These are phyloP conservation scores for Schizopygopsis pylzovi DNA, from an alignment of 2,797 vertebrate species.

Conservation along the genomic window DNA sequence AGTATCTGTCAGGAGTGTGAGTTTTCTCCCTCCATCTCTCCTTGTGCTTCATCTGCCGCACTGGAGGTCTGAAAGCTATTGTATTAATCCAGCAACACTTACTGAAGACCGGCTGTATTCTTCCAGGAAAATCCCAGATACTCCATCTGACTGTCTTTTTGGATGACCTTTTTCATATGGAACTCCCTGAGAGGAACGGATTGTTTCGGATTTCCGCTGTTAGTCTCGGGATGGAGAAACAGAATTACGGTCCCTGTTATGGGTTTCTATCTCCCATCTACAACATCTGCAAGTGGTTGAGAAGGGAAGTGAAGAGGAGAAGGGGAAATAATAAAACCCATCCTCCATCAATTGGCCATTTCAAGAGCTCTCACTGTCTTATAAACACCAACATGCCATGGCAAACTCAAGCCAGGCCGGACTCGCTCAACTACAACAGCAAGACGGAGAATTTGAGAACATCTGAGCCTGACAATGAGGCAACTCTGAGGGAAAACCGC, in stretches of 20 bases:
- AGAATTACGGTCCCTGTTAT: slow-evolving; percentile 54
- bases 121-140: slow-evolving; percentile 52
- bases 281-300: slow-evolving; percentile 75
- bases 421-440: background rate
- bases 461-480: slow-evolving; percentile 29
- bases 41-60: slow-evolving; percentile 10
- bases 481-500: slow-evolving; percentile 9
- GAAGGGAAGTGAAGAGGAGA: slow-evolving; percentile 64
- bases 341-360: slow-evolving; percentile 68
- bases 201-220: slow-evolving; percentile 60
- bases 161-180: slow-evolving; percentile 46
- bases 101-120: slow-evolving; percentile 33
- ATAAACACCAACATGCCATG: slow-evolving; percentile 63
- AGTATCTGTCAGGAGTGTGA: slow-evolving; percentile 43
- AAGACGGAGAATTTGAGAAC: slow-evolving; percentile 10
- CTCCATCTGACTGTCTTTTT: slow-evolving; percentile 52
- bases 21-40: slow-evolving; percentile 37
- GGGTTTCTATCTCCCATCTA: slow-evolving; percentile 58
- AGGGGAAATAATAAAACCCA: slow-evolving; percentile 62
- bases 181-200: slow-evolving; percentile 49
- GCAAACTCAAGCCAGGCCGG: slow-evolving; percentile 53
- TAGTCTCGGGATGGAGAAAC: slow-evolving; percentile 49
- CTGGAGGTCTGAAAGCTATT: slow-evolving; percentile 39
- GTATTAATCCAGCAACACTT: slow-evolving; percentile 40
- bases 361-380: slow-evolving; percentile 63